Evolutionary conservation across 2,113 vertebrate genomes (phyloP), one percentile per base, ranked within the genome.

Genomic region (Zosterops japonicus): DNA sequence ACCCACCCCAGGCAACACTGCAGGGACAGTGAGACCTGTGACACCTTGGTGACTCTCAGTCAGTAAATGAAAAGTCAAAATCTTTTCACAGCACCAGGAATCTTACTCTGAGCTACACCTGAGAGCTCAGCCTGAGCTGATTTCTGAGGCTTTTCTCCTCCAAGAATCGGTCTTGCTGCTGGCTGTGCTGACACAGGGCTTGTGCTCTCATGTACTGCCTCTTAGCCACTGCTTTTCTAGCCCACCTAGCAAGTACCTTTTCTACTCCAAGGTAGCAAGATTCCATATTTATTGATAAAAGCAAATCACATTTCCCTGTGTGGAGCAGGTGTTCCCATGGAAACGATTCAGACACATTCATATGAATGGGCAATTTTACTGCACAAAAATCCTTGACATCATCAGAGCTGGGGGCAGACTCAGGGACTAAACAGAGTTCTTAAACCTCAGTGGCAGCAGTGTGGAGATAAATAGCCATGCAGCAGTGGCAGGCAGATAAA

Each of bases 201-300:
- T 9, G 20, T 27, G 7, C 27, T 46, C 49, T 89, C 47, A 31
- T 10, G 14, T 3, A 1, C 39, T 55, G 2, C 52, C 87, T 56
- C 74, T 85, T 39, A 68, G 23, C 39, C 2, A 0, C 44, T 78
- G 29, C 31, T 93, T 55, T 76, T 36, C 65, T 49, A 91, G 87
- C 14, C 69, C 88, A 80, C 61, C 46, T 36, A 39, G 39, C 39
- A 39, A 39, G 39, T 39, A 39, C 39, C 12, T 39, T 39, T 39
- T 39, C 39, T 39, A 69, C 65, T 61, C 25, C 5, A 4, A 49
- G 36, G 50, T 25, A 85, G 39, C 41, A 47, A 59, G 23, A 10
- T 42, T 71, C 81, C 36, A 47, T 59, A 71, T 75, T 94, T 96
- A 94, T 93, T 92, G 80, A 93, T 55, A 49, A 89, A 88, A 25